Evolutionary conservation across 2,888 invertebrate species (phyloP), one percentile per base, ranked within the genome.

Genomic region (Hydropsyche betteni): DNA sequence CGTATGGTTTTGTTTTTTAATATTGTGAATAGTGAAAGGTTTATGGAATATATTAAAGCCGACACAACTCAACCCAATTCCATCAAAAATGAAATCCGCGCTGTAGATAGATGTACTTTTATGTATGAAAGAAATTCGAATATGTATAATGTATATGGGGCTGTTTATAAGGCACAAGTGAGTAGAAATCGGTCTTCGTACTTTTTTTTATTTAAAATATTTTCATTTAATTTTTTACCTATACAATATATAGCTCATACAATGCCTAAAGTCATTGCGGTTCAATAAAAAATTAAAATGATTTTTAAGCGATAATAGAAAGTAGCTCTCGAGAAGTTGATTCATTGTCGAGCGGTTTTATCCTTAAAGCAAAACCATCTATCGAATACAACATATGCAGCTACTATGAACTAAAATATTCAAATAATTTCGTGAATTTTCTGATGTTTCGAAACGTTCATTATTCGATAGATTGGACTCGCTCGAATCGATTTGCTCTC

Each of bases 31-130:
- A 61, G 61, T 55, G 38, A 16, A 38, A 44, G 58, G 61, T 38
- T 58, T 72, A 72, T 34, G 61, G 61, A 72, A 72, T 72, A 72
- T 55, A 58, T 55, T 72, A 55, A 58, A 72, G 72, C 72, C 55
- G n/a, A 58, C 61, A 72, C 58, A 72, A 72, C 72, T 72, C 72
- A 72, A 72, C 72, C 72, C 72, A 72, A 58, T 72, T 72, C 72
- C 72, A 72, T 72, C 72, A 72, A 72, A 72, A 72, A 72, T 72
- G 72, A 72, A 72, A 72, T 72, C 72, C 72, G 24, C 52, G 33
- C 55, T 34, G 58, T 55, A 58, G 58, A 55, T 53, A 70, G 16
- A 72, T 58, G 36, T 55, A 72, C 44, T 8, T 52, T 6, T 33
- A 16, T 51, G 70, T 70, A 70, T 70, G 51, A 16, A 50, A 36